phyloP scores from a whole-genome alignment of 2,113 vertebrate species.

The Solea solea region DNA sequence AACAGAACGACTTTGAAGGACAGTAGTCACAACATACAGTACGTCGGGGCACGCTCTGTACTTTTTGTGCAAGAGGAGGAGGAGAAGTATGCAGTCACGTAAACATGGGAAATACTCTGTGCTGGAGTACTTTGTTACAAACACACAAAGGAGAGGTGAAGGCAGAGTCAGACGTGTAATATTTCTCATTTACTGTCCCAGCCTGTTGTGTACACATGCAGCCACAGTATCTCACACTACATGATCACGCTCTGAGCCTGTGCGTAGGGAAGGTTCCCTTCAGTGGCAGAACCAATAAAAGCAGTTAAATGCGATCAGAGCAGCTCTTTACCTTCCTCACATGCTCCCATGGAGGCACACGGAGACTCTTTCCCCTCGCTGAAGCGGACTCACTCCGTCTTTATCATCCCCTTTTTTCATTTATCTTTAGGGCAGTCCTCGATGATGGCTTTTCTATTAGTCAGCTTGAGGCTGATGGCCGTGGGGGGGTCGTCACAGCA shows the following conservation, averaged over 20 bases:
- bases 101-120: no score
- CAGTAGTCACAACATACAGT: no score
- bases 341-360: constrained; percentile 7
- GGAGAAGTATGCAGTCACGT: no score
- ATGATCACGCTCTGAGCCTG: constrained; percentile 23
- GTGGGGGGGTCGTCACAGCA: no score
- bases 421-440: constrained; percentile 19
- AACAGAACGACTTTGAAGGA: no score
- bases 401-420: constrained; percentile 19
- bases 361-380: neutral
- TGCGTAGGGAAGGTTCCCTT: constrained; percentile 55
- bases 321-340: constrained; percentile 43
- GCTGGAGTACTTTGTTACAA: no score
- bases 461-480: no score
- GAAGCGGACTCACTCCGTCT: neutral
- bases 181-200: constrained; percentile 49
- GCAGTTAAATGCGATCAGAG: constrained; percentile 54
- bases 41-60: no score
- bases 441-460: no score
- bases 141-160: neutral
- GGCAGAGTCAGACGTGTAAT: constrained; percentile 25
- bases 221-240: constrained; percentile 12
- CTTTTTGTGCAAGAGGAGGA: no score
- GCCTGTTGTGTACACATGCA: constrained; percentile 41
- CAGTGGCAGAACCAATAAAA: constrained; percentile 48